A percentile compares a stretch with the other conserved stretches of the same genome.
phyloP scores from a whole-genome alignment of 2,113 vertebrate species.

The Otus sunia region DNA sequence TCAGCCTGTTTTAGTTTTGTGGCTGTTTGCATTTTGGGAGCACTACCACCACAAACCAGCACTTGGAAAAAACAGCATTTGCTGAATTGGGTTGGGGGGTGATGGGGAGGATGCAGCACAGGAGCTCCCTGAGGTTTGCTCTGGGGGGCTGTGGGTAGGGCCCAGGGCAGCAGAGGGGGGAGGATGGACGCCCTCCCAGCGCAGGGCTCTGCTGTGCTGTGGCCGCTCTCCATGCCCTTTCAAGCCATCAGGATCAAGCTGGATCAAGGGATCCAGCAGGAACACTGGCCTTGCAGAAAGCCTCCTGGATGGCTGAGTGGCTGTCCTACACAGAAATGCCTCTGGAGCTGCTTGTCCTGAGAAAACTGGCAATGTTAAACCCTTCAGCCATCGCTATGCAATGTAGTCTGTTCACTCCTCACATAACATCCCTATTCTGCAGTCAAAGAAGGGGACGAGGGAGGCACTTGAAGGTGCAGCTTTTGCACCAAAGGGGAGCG shows the following conservation, averaged over 20 bases:
- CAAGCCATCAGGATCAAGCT: too few relatives aligned
- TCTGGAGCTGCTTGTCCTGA: background rate
- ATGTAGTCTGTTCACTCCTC: accelerated
- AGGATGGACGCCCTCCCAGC: background rate
- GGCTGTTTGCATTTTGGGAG: background rate
- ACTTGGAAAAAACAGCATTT: accelerated
- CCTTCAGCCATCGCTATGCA: accelerated
- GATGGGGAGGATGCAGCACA: background rate
- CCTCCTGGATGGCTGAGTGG: background rate
- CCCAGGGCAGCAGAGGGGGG: background rate
- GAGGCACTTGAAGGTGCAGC: background rate
- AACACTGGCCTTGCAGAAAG: background rate
- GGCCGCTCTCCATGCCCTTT: too few relatives aligned
- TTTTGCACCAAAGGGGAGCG: background rate
- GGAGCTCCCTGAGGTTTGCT: accelerated
- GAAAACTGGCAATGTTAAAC: accelerated
- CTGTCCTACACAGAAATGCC: accelerated
- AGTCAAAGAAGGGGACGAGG: background rate
- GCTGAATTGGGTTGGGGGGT: background rate
- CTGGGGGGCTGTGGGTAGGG: background rate
- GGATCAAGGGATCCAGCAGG: background rate
- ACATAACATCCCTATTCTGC: background rate
- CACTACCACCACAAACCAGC: background rate
- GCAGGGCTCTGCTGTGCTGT: background rate
- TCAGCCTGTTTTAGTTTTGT: background rate